Evolutionary conservation across 2,888 invertebrate species (phyloP).

Genomic region (Tryphoninae sp.): DNA sequence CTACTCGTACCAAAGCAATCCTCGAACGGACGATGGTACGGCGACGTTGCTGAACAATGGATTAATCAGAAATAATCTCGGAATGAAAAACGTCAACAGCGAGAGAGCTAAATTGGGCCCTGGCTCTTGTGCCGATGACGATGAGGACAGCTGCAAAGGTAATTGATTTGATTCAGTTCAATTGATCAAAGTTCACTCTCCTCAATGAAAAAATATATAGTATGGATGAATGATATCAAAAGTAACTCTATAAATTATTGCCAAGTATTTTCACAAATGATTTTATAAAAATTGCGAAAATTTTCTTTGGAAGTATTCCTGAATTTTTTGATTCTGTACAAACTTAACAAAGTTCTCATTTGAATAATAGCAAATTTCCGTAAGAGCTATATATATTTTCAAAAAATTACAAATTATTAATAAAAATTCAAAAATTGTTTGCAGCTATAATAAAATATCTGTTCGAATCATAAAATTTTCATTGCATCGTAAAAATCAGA

Average conservation of each 20-base stretch:
- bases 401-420: no score
- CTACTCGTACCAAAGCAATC: slow-evolving; percentile 87
- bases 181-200: not conserved
- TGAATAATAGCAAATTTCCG: no score
- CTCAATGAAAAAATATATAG: not conserved
- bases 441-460: no score
- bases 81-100: slow-evolving; percentile 74
- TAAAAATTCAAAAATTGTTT: no score
- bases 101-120: slow-evolving; percentile 78
- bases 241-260: not conserved
- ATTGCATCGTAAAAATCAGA: no score
- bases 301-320: no score
- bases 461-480: no score
- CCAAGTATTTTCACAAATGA: not conserved
- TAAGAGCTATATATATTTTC: no score
- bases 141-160: slow-evolving; percentile 82
- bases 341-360: not conserved
- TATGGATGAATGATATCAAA: not conserved
- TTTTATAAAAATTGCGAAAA: not conserved
- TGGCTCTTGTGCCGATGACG: slow-evolving; percentile 80
- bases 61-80: slow-evolving; percentile 78
- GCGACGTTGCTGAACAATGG: slow-evolving; percentile 81
- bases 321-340: no score
- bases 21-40: slow-evolving; percentile 79
- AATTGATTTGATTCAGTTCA: slow-evolving; percentile 29